Base-by-base conservation (phyloP, 53 echinoderm and acorn worm species). In the Arbacia lixula region DNA sequence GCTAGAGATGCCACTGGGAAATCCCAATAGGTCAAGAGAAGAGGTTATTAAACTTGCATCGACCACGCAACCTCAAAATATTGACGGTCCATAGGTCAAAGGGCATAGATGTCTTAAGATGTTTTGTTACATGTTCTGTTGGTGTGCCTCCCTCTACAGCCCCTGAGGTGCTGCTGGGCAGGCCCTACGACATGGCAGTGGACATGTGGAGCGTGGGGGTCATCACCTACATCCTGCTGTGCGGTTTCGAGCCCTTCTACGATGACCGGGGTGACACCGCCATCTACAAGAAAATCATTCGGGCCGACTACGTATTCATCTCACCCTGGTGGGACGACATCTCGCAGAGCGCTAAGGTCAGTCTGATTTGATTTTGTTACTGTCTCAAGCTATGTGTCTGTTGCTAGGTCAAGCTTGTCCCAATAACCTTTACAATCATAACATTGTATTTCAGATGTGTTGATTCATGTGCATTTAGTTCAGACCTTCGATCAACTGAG, bases 151-250 rank as follows among this genome's bases (percentile, higher is more conserved):
- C 50, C 28, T 62, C 28, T 43, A 54, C 91, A 99, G 99, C 99
- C 39, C 98, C 98, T 0, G 98, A 98, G 83, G 95, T 99, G 24
- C 85, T 99, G 9, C 60, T 74, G 21, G 91, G 89, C 24, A 88
- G 85, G 56, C 84, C 86, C 2, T 99, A 99, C 87, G 81, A 83
- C 51, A 87, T 85, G 21, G 87, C 84, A 46, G 99, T 99, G 19
- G 99, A 99, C 51, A 95, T 99, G 99, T 99, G 99, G 99, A 99
- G 99, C 56, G 91, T 99, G 9, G 99, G 99, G 22, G 99, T 95
- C 39, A 95, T 95, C 38, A 92, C 93, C 20, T 99, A 99, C 86
- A 99, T 99, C 62, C 88, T 99, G 1, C 89, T 99, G 16, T 99
- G 99, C 63, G 99, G 99, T 22, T 99, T 93, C 69, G 99, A 99